Base-by-base conservation (phyloP, 92 coral and sea anemone genomes). In the Meandrina meandrites region DNA sequence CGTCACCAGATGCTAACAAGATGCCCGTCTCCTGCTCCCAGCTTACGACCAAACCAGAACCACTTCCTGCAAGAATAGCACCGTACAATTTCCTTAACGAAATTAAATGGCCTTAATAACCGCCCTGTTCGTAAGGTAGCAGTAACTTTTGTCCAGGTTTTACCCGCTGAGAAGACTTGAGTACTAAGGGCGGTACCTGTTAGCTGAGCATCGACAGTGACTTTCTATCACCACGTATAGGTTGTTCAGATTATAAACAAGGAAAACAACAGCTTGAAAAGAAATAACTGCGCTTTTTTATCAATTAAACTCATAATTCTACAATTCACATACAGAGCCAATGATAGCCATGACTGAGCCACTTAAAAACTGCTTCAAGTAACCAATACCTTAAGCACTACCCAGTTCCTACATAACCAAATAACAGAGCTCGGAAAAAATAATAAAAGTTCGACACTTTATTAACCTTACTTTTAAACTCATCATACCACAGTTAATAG, bases 11-110 rank as follows among this genome's bases (percentile, higher is more conserved):
- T 14, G 99, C 99, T 51, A 96, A 75, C 31, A 96, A 76, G 30
- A 89, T 81, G 12, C 99, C 99, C 0, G 99, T 96, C 90, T 95
- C 95, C 54, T 95, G 99, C 76, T 96, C 99, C 99, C 99, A 96
- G 91, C 93, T 87, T 21, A 96, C 97, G 7, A 96, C 98, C 78
- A 96, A 80, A 45, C 99, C 99, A 30, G 99, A 96, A 32, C 99
- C 99, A 89, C 94, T 96, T 42, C 98, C 98, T 95, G 89, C 8
- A 67, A 58, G 5, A 64, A 34, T 22, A 48, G 36, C 24, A 51
- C 8, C 66, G 10, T 31, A 8, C 45, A 19, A 37, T 6, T 4
- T 14, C 1, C 24, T 22, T 30, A 24, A 66, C n/a, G n/a, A 21
- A 30, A 24, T 24, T 66, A 24, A n/a, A 48, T 48, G 53, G 9